These are phyloP conservation scores for Cydia amplana DNA, from an alignment of 1,140 invertebrate species.

Conservation along the genomic window DNA sequence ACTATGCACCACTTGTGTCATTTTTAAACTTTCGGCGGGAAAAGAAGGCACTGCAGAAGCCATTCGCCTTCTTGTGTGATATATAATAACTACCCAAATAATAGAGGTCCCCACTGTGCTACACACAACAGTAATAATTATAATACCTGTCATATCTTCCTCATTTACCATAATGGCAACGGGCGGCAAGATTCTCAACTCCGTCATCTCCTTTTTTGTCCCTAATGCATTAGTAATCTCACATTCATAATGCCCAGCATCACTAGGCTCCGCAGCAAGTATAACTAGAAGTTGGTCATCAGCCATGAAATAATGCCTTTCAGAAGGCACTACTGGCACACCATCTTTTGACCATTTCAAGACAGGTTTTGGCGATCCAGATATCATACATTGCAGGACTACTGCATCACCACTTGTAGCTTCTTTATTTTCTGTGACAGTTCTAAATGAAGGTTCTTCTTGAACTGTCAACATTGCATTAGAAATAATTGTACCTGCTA, in stretches of 20 bases:
- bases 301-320: constrained; percentile 90
- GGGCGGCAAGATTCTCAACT: constrained; percentile 80
- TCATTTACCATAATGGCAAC: constrained; percentile 80
- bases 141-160: constrained; percentile 89
- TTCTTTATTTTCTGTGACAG: constrained; percentile 91
- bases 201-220: constrained; percentile 80
- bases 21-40: constrained; percentile 73
- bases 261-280: constrained; percentile 86
- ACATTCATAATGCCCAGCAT: constrained; percentile 94
- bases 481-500: constrained; percentile 90
- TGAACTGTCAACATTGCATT: constrained; percentile 94
- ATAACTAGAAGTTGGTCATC: constrained; percentile 94
- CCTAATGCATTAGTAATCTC: constrained; percentile 92
- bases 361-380: constrained; percentile 91
- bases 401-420: constrained; percentile 88
- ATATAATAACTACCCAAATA: constrained; percentile 95
- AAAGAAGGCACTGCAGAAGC: constrained; percentile 67
- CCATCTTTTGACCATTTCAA: constrained; percentile 95
- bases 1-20: constrained; percentile 76
- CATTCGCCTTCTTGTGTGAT: constrained; percentile 87
- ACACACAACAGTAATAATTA: constrained; percentile 93
- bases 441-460: constrained; percentile 92
- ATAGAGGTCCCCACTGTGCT: constrained; percentile 94
- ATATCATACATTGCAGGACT: constrained; percentile 93
- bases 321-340: constrained; percentile 84